Evolutionary conservation across 2,797 vertebrate genomes (phyloP), one percentile per base, ranked within the genome.

Genomic region (Ceyx erithaca): DNA sequence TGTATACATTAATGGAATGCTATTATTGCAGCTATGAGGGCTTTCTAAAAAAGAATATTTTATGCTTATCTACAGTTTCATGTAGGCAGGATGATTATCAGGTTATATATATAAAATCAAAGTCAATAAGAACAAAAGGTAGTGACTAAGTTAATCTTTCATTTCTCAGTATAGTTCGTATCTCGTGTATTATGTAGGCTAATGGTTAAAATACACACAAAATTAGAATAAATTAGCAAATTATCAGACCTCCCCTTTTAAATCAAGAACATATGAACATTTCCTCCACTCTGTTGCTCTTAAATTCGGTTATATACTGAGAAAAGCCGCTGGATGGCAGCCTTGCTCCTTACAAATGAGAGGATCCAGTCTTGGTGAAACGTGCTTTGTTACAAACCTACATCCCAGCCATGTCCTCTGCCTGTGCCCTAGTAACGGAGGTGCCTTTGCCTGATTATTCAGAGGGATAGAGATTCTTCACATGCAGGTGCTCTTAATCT

Each of bases 401-500:
- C 73, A 58, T 7, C 43, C 58, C 41, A 8, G 45, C 14, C 1
- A 4, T 2, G 21, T 84, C 48, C 30, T 69, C 15, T 51, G 55
- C 76, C 83, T 22, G 72, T 63, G 72, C 69, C 30, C 14, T 25
- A 15, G 57, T 43, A 88, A 92, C 61, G 2, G 88, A 83, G 86
- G 85, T 41, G 57, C 68, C 84, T 94, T 58, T 61, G 71, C 67
- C 70, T 75, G 69, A 40, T 81, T 89, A 69, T 88, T 90, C 89
- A 72, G 90, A 91, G 58, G 35, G 37, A 63, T 6, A 17, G 83
- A 76, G 71, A 89, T 90, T 94, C 87, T 94, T 89, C 91, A 88
- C 35, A 7, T 93, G 95, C 97, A 97, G 97, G 97, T 97, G 97
- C 95, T 93, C 48, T 93, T 97, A 97, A 98, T 97, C 93, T 96